Evolutionary conservation across 2,888 invertebrate genomes (phyloP).

Genomic region (Cantharis lateralis): DNA sequence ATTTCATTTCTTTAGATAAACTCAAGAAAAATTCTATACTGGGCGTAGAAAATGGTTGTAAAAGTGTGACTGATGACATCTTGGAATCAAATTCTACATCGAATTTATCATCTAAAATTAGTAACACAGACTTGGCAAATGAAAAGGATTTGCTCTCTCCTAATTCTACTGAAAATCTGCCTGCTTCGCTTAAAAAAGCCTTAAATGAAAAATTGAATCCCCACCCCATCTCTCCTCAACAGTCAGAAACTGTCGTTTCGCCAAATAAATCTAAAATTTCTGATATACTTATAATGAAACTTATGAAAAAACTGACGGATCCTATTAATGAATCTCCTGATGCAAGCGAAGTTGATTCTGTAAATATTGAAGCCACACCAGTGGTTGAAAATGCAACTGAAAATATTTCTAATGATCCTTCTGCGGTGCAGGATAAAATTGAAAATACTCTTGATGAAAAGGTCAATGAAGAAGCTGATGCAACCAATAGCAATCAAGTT

Average conservation of each 20-base stretch:
- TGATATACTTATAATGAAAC: constrained; percentile 49
- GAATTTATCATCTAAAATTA: constrained; percentile 46
- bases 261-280: constrained; percentile 48
- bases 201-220: background rate
- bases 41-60: background rate
- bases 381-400: background rate
- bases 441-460: background rate
- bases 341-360: background rate
- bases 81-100: constrained; percentile 22
- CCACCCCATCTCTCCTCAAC: background rate
- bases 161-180: background rate
- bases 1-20: background rate
- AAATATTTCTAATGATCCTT: background rate
- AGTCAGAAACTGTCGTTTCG: constrained; percentile 41
- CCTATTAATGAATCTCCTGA: background rate
- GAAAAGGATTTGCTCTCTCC: background rate
- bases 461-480: background rate
- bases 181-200: background rate
- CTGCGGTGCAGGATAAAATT: background rate
- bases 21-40: background rate
- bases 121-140: background rate
- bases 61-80: background rate
- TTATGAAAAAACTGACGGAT: constrained; percentile 49
- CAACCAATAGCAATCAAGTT: background rate
- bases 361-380: background rate